These are phyloP conservation scores for Cynocephalus volans DNA, from an alignment of 2,113 vertebrate species.

Conservation along the genomic window DNA sequence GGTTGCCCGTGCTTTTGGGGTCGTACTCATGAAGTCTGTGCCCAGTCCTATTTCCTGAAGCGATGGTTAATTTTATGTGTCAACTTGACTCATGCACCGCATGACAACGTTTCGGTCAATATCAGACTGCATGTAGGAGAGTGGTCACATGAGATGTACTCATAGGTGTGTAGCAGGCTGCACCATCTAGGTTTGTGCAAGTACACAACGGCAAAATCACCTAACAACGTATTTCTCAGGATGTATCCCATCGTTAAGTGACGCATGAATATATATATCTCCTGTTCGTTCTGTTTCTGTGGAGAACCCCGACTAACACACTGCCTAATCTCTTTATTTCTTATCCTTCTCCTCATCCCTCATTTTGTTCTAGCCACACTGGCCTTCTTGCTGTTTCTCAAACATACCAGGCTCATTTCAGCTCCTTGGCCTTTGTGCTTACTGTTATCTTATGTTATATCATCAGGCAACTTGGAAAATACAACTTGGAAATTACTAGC, in stretches of 20 bases:
- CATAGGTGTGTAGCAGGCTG: too few relatives aligned
- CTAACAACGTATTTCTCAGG: too few relatives aligned
- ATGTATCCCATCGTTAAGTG: not conserved
- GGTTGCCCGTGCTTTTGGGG: too few relatives aligned
- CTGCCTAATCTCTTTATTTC: not conserved
- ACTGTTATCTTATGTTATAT: too few relatives aligned
- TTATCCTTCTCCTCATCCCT: not conserved
- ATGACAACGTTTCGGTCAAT: too few relatives aligned
- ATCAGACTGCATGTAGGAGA: too few relatives aligned
- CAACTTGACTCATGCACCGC: not conserved
- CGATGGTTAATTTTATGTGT: not conserved
- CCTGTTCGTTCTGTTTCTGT: not conserved
- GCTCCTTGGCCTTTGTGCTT: not conserved
- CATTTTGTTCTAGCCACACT: not conserved
- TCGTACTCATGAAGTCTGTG: too few relatives aligned
- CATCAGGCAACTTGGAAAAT: conserved; percentile 11
- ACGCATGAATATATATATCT: not conserved
- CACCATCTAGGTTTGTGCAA: too few relatives aligned
- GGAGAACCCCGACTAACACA: not conserved
- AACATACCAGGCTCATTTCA: not conserved
- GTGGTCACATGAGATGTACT: too few relatives aligned
- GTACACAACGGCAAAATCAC: too few relatives aligned
- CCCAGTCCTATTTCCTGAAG: too few relatives aligned
- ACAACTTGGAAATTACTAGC: not conserved
- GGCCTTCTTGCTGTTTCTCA: not conserved